phyloP scores from a whole-genome alignment of 2,888 invertebrate species.

The Andrena haemorrhoa region DNA sequence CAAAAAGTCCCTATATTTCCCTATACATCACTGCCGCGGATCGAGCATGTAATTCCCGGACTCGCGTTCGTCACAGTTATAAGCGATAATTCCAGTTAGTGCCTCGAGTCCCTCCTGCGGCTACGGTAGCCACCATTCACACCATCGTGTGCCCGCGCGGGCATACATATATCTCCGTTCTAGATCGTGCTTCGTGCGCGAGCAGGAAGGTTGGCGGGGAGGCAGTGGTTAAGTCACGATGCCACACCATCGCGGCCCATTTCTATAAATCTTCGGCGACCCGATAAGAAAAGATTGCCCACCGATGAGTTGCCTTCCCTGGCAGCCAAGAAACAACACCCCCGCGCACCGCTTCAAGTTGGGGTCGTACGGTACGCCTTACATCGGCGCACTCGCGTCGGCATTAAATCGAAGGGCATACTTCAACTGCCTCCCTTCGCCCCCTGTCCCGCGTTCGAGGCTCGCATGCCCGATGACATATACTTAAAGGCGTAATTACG shows the following conservation, averaged over 20 bases:
- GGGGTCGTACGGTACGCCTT: constrained; percentile 44
- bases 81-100: constrained; percentile 67
- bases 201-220: background rate
- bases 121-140: constrained; percentile 23
- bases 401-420: constrained; percentile 75
- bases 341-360: background rate
- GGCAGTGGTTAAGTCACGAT: constrained; percentile 69
- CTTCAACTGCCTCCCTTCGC: constrained; percentile 65
- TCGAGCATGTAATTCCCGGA: constrained; percentile 66
- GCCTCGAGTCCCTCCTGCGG: constrained; percentile 41
- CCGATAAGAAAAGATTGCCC: constrained; percentile 78
- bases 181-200: constrained; percentile 65
- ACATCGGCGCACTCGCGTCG: constrained; percentile 45
- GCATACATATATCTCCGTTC: constrained; percentile 59
- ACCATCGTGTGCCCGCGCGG: constrained; percentile 8
- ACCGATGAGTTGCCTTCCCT: constrained; percentile 68
- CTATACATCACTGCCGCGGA: constrained; percentile 24
- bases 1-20: constrained; percentile 37
- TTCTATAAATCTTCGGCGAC: constrained; percentile 74
- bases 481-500: constrained; percentile 83
- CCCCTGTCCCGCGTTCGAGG: constrained; percentile 30
- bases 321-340: constrained; percentile 39
- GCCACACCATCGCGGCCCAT: constrained; percentile 71
- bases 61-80: constrained; percentile 69
- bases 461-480: constrained; percentile 82